Percentiles rank a stretch among this genome's conserved stretches.
Conservation (phyloP, 2,113 vertebrate species). For the Colinus virginianus region DNA sequence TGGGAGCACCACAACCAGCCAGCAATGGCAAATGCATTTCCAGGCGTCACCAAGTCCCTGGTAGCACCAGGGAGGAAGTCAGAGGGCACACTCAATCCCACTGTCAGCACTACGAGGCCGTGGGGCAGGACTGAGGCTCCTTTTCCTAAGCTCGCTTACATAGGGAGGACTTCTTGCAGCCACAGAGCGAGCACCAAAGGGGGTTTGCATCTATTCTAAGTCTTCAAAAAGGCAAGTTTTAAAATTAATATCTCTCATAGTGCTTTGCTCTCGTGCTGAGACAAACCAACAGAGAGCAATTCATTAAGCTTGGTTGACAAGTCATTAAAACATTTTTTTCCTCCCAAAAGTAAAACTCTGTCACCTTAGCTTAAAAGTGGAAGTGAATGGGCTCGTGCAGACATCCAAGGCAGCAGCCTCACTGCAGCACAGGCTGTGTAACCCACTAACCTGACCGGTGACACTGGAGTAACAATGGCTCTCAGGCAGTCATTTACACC, state of each 20-base stretch:
- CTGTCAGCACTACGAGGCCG: not conserved
- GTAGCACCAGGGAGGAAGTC: not conserved
- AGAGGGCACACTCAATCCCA: not conserved
- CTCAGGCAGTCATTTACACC: conserved; percentile 6
- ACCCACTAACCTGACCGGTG: conserved; percentile 38
- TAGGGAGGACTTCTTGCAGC: not conserved
- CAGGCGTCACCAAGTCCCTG: not conserved
- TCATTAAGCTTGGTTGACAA: not conserved
- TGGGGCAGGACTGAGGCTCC: not conserved
- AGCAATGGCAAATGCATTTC: not conserved
- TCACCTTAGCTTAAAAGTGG: not conserved
- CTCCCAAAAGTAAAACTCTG: not conserved
- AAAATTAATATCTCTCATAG: not conserved
- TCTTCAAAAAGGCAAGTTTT: not conserved
- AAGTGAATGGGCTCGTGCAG: not conserved
- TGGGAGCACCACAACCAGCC: not conserved
- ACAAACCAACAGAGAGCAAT: not conserved
- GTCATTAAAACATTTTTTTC: rapidly evolving
- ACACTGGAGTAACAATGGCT: not conserved
- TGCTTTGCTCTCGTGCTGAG: not conserved
- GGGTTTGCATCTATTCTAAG: not conserved
- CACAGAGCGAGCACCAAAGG: not conserved
- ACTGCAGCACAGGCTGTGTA: not conserved
- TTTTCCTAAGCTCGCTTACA: not conserved
- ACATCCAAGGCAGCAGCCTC: not conserved